Base-by-base conservation (phyloP, 2,113 vertebrate species). In the Macrotus californicus region DNA sequence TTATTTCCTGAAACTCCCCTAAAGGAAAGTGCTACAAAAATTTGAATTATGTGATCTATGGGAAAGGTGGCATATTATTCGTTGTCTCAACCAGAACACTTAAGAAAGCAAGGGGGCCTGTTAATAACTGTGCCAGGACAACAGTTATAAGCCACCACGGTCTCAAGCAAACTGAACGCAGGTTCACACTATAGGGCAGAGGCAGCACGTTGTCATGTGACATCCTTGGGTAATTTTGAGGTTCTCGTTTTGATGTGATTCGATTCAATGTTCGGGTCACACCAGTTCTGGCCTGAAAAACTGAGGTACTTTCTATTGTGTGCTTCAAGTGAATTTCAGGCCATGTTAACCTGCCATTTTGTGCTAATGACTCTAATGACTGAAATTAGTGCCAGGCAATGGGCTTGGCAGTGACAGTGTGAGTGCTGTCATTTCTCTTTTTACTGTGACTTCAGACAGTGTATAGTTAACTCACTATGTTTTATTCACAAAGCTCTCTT, bases 371-470 rank as follows among this genome's bases (percentile, higher is more conserved):
- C 34, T 79, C 4, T 91, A 95, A 89, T 48, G 80, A 70, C 66
- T 52, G 70, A 96, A 92, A 95, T 87, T 92, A 90, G 80, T 81
- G 75, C 94, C 75, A 92, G 77, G 83, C 69, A 52, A 39, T 67
- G 84, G 84, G 36, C 13, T 92, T 84, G 19, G 70, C 14, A 6
- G 19, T 59, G 90, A 93, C 59, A 76, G n/a, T 67, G 2, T 77
- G 54, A 89, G 39, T 67, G 46, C 64, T 52, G 79, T 89, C 80
- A 26, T 87, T 89, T 86, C 48, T 52, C 21, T 66, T 97, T 93
- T 92, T 92, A 83, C n/a, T 79, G 18, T 50, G 88, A 43, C 82
- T 93, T 94, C 76, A 90, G 80, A 50, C 50, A 50, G 16, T 21
- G 7, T 26, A 31, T 36, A 80, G 72, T 87, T 94, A 94, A 84